These are phyloP conservation scores for Lophochroa leadbeateri DNA, from an alignment of 2,113 vertebrate species.

Conservation along the genomic window DNA sequence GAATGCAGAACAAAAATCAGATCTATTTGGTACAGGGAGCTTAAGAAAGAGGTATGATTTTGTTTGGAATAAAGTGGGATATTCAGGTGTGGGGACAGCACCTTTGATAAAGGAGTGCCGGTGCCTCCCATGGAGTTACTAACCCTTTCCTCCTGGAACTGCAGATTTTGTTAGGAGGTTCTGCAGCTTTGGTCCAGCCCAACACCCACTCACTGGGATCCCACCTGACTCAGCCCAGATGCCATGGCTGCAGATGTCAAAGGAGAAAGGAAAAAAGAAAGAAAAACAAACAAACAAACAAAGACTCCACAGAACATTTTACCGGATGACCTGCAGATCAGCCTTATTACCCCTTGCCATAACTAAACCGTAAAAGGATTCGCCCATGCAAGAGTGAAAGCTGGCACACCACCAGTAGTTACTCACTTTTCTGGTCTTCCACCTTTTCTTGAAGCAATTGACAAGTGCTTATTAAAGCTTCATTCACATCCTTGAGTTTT, in stretches of 20 bases:
- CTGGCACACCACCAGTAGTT: not conserved
- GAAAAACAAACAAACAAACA: fast-evolving
- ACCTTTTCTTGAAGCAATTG: slow-evolving; percentile 47
- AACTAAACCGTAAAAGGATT: not conserved
- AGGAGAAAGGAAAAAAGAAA: not conserved
- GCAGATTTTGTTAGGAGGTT: not conserved
- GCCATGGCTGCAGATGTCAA: not conserved
- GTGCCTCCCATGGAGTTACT: not conserved
- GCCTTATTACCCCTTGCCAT: not conserved
- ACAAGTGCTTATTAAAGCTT: slow-evolving; percentile 13
- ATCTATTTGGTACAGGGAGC: not conserved
- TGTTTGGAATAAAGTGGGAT: not conserved
- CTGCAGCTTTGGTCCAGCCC: not conserved
- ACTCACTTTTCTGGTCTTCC: slow-evolving; percentile 73
- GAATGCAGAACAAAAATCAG: not conserved
- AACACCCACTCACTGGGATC: not conserved
- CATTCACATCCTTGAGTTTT: slow-evolving; percentile 47
- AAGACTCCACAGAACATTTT: not conserved
- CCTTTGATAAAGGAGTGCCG: not conserved
- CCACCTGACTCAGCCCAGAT: not conserved
- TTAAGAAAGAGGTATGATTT: not conserved
- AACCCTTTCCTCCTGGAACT: not conserved
- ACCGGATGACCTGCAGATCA: not conserved
- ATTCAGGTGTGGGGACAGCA: not conserved
- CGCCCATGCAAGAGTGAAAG: not conserved